Evolutionary conservation across 1,140 invertebrate genomes (phyloP), one percentile per base, ranked within the genome.

Genomic region (Caerostris darwini): DNA sequence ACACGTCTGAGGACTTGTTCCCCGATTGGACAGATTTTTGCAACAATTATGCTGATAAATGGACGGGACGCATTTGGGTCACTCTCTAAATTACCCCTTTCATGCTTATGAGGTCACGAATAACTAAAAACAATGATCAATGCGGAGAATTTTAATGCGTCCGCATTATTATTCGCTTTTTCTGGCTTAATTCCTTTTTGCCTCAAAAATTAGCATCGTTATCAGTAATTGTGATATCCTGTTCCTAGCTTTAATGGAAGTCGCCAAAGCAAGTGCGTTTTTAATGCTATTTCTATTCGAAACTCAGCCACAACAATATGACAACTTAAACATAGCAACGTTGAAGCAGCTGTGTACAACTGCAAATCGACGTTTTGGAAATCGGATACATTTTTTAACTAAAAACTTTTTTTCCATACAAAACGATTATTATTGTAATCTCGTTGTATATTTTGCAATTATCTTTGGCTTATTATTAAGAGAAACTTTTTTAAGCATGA

Each of bases 31-130:
- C 71, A 77, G 71, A 77, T 77, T 77, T 77, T 34, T 77, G 12
- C 19, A 77, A 77, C 71, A 77, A 77, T 77, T 77, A 77, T 77
- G 71, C 71, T 77, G 71, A 77, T 77, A 77, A 77, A 77, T 77
- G 71, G 34, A 77, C 19, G 34, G 34, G 53, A 7, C 34, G 8
- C 71, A 77, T 77, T 77, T 77, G 34, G 71, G 71, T 77, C 71
- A 53, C 34, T 50, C 12, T 34, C 12, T 12, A 77, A 77, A 77
- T 77, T 77, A 77, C 71, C 71, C 71, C 71, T 77, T 77, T 77
- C 8, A 77, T 34, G 71, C 71, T 77, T 77, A 77, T 50, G 71
- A 77, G 8, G 71, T 77, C 71, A 77, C 50, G 71, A 77, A 77
- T 77, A 77, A 77, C 71, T 77, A 50, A 77, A 77, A 77, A 77